Conservation (phyloP, 2,113 vertebrate species). For the Centropus bengalensis region DNA sequence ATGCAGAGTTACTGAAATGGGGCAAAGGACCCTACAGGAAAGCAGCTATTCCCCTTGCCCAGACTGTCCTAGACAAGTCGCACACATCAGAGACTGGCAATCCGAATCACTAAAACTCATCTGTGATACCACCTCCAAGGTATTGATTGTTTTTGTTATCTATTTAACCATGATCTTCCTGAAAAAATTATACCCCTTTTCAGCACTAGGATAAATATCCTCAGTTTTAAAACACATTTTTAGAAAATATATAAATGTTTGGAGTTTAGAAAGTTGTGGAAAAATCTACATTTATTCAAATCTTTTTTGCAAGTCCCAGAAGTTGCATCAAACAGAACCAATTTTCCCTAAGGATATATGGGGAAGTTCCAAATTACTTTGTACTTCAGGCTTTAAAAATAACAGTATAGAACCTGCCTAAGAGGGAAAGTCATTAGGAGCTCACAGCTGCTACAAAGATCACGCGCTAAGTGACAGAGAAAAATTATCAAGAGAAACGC, state of each 20-base stretch:
- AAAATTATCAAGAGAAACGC: slow-evolving; percentile 71
- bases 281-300: not conserved
- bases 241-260: not conserved
- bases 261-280: not conserved
- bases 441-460: slow-evolving; percentile 71
- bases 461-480: slow-evolving; percentile 64
- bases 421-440: slow-evolving; percentile 76
- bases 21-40: not conserved
- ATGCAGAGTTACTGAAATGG: not conserved
- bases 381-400: slow-evolving; percentile 52
- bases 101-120: not conserved
- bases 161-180: not conserved
- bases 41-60: not conserved
- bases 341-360: slow-evolving; percentile 13
- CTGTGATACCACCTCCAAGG: not conserved
- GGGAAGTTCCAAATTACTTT: slow-evolving; percentile 56
- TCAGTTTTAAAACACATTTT: not conserved
- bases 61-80: not conserved
- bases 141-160: not conserved
- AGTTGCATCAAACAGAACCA: not conserved
- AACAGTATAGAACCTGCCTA: slow-evolving; percentile 55
- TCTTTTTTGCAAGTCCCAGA: not conserved
- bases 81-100: not conserved
- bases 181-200: not conserved
- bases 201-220: not conserved